A percentile compares a stretch with the other conserved stretches of the same genome.
Conservation (phyloP, 2,113 vertebrate genomes). For the Kryptolebias marmoratus region DNA sequence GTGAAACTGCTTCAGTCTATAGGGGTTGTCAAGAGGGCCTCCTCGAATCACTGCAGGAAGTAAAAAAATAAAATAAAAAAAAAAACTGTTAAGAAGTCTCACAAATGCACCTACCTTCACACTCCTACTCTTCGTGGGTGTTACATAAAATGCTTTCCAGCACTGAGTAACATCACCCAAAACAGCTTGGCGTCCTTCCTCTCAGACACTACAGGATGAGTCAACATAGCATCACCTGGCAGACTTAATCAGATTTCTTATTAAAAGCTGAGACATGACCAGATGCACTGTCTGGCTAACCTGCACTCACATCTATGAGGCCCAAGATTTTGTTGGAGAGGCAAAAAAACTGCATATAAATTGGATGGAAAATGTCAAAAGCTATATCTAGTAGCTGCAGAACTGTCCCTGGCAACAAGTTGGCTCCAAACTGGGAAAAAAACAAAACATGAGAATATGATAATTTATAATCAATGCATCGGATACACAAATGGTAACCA, state of each 20-base stretch:
- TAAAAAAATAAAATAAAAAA: not conserved
- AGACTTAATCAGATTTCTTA: slow-evolving; percentile 9
- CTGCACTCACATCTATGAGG: not conserved
- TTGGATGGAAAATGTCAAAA: not conserved
- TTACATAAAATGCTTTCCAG: slow-evolving; percentile 11
- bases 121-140: not conserved
- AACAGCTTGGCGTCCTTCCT: slow-evolving; percentile 9
- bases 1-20: slow-evolving; percentile 94
- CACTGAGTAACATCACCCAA: not conserved
- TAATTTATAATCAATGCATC: not conserved
- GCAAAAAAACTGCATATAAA: slow-evolving; percentile 19
- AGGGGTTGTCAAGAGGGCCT: slow-evolving; percentile 89
- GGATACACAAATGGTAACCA: not conserved
- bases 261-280: slow-evolving; percentile 20
- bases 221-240: slow-evolving; percentile 25
- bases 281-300: not conserved
- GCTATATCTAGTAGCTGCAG: not conserved
- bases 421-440: not conserved
- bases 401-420: not conserved
- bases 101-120: not conserved
- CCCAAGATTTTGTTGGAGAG: slow-evolving; percentile 17
- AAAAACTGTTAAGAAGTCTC: not conserved
- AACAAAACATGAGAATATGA: no score
- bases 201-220: slow-evolving; percentile 3
- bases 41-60: slow-evolving; percentile 84